phyloP scores from a whole-genome alignment of 2,797 vertebrate species.

The Aselliscus stoliczkanus region DNA sequence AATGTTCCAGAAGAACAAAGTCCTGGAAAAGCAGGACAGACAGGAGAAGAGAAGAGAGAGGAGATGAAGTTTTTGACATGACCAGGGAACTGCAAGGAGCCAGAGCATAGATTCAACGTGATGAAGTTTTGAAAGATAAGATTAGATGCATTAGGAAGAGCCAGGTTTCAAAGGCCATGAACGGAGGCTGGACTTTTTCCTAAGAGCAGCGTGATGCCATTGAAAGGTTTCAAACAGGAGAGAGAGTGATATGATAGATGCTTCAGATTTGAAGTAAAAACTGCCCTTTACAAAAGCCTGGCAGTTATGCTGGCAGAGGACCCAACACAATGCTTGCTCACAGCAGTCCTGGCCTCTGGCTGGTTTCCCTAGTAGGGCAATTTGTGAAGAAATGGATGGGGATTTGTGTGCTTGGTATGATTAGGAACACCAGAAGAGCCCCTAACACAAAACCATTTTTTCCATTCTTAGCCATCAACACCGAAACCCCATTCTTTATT shows the following conservation, averaged over 20 bases:
- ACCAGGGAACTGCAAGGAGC: neutral
- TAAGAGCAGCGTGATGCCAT: neutral
- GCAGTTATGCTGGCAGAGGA: neutral
- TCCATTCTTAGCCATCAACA: neutral
- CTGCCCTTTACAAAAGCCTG: conserved; percentile 8
- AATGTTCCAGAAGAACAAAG: neutral
- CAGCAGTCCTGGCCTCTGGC: neutral
- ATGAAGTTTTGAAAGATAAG: neutral
- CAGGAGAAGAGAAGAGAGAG: neutral
- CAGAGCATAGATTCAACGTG: neutral
- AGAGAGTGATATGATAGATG: neutral
- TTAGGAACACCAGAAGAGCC: neutral
- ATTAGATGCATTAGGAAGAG: neutral
- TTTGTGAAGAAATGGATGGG: neutral
- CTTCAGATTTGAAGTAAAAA: neutral
- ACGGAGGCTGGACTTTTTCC: neutral
- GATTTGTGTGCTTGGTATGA: neutral
- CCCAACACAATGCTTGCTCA: neutral
- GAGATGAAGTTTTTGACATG: neutral
- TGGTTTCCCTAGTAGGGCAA: neutral
- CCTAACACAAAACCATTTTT: neutral
- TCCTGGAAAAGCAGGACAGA: neutral
- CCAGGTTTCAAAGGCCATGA: neutral
- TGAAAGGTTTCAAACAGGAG: neutral
- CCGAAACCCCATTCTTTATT: neutral